Evolutionary conservation across 2,797 vertebrate species (phyloP).

Genomic region (Darevskia mixta): DNA sequence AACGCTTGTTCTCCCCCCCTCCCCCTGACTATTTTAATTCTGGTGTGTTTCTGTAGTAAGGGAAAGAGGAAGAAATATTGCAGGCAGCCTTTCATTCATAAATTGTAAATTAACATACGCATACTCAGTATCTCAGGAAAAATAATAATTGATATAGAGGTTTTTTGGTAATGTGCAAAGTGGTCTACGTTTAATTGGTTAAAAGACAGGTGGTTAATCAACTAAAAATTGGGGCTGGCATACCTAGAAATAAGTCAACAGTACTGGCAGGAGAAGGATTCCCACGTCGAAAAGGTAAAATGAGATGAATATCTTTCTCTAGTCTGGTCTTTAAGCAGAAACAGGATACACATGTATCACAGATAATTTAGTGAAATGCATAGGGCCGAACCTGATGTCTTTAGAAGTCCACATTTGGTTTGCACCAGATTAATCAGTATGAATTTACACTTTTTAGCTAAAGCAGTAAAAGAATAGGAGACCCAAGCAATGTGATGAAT

Average conservation of each 20-base stretch:
- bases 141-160: neutral
- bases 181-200: neutral
- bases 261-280: neutral
- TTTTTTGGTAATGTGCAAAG: neutral
- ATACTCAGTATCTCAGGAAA: neutral
- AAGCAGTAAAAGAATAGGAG: conserved; percentile 13
- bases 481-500: conserved; percentile 34
- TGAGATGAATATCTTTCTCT: too few species aligned
- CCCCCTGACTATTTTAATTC: neutral
- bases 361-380: conserved; percentile 2
- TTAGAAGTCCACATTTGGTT: neutral
- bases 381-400: neutral
- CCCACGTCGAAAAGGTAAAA: neutral
- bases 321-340: neutral
- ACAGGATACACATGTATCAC: neutral
- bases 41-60: neutral
- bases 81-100: neutral
- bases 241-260: neutral
- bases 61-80: neutral
- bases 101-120: neutral
- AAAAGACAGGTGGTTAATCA: neutral
- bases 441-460: neutral
- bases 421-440: neutral
- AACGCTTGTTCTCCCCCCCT: neutral
- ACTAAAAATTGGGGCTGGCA: neutral